These are phyloP conservation scores for Chironex yamaguchii DNA, from an alignment of 30 jellyfish, hydroid and myxozoan species.

Conservation along the genomic window DNA sequence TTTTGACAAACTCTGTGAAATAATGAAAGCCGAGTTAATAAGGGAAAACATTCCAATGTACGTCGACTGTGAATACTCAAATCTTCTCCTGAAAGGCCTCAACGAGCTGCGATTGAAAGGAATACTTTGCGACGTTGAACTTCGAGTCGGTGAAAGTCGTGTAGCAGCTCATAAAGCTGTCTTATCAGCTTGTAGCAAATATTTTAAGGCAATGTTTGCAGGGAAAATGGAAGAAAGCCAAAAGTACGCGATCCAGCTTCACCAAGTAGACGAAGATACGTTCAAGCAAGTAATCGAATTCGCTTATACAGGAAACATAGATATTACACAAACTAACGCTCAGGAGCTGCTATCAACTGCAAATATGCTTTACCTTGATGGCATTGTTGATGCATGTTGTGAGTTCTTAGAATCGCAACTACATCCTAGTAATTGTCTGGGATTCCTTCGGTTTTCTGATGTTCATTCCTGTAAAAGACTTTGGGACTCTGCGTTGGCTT, in stretches of 20 bases:
- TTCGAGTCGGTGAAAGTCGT: constrained; percentile 67
- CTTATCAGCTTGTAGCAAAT: constrained; percentile 86
- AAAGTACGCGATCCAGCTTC: constrained; percentile 64
- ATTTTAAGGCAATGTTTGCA: constrained; percentile 93
- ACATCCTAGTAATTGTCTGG: constrained; percentile 88
- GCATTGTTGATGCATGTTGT: constrained; percentile 90
- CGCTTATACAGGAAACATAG: constrained; percentile 85
- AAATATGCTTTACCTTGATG: constrained; percentile 78
- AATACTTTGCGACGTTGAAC: constrained; percentile 87
- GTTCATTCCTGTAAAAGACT: constrained; percentile 70
- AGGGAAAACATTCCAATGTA: constrained; percentile 31
- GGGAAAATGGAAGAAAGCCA: constrained; percentile 85
- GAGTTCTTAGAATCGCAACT: constrained; percentile 76
- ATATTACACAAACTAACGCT: constrained; percentile 70
- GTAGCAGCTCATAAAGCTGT: constrained; percentile 85
- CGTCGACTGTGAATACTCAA: constrained; percentile 79
- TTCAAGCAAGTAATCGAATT: constrained; percentile 72
- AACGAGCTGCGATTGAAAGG: constrained; percentile 74
- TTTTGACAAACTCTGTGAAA: no score
- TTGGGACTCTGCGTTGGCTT: constrained; percentile 67
- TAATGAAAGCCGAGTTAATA: not conserved
- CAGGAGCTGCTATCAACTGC: constrained; percentile 86
- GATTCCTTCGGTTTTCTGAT: constrained; percentile 78
- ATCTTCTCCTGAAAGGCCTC: constrained; percentile 71
- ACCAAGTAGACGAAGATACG: constrained; percentile 71